A percentile compares a stretch with the other conserved stretches of the same genome.
phyloP scores from a whole-genome alignment of 2,888 invertebrate genomes.

The Bombylius discolor region DNA sequence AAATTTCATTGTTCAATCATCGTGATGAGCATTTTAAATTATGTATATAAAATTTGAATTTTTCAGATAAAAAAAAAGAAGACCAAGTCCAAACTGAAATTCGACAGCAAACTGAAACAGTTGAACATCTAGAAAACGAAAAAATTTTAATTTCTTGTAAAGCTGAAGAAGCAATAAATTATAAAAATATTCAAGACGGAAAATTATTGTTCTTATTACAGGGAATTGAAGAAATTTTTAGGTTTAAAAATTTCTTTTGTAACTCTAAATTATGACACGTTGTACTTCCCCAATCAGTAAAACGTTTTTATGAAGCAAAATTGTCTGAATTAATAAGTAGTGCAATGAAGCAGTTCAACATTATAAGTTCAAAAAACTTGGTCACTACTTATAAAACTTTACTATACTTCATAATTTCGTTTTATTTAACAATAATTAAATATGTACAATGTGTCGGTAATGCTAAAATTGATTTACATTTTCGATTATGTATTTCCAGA shows the following conservation, averaged over 20 bases:
- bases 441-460: no score
- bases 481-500: slow-evolving; percentile 33
- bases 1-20: not conserved
- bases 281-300: no score
- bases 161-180: slow-evolving; percentile 23
- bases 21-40: no score
- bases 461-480: no score
- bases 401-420: no score
- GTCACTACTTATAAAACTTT: no score
- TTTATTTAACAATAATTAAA: no score
- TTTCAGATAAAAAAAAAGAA: slow-evolving; percentile 27
- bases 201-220: slow-evolving; percentile 32
- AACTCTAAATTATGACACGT: no score
- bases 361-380: no score
- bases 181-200: slow-evolving; percentile 23
- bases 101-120: slow-evolving; percentile 28
- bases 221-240: slow-evolving; percentile 41
- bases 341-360: no score
- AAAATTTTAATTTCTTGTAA: slow-evolving; percentile 17
- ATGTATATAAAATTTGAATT: not conserved
- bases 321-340: no score
- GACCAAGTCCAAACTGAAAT: slow-evolving; percentile 28
- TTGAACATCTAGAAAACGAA: slow-evolving; percentile 25
- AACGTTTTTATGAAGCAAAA: no score
- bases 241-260: slow-evolving; percentile 13